Evolutionary conservation across 2,888 invertebrate species (phyloP), one percentile per base, ranked within the genome.

Genomic region (Drosophila vallismaia): DNA sequence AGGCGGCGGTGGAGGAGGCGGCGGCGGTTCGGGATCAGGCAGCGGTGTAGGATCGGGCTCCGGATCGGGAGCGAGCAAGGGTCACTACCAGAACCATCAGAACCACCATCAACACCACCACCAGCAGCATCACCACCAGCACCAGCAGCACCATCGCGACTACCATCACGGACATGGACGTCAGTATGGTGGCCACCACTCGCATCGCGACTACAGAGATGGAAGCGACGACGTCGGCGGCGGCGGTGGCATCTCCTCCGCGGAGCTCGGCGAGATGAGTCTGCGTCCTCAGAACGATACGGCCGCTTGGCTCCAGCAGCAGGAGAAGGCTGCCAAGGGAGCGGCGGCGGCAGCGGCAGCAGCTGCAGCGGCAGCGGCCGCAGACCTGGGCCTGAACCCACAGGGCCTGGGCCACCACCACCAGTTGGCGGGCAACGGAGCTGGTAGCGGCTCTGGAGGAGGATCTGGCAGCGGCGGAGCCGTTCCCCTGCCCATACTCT

Each of bases 401-500:
- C 91, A 86, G 91, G 91, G 79, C 91, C 92, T 93, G 92, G 92
- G 92, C 90, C 92, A 92, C 89, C 40, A 40, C 40, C 93, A 92
- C 79, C 75, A 67, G 40, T 29, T 51, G 45, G 57, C 38, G 14
- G 71, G 66, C n/a, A 51, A 74, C 24, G 74, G 74, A 7, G 75
- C 70, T 12, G 52, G 48, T 7, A 66, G 60, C 6, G 58, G 70
- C 29, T 62, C 52, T 24, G 81, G 83, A 10, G 74, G 87, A 26
- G 79, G 71, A 19, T 49, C 81, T 9, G 88, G 85, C 4, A 78
- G 88, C 71, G 77, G 93, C 29, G 70, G 70, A 28, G 68, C 70
- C 71, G 93, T 94, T 79, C 94, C 94, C 73, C 93, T 94, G 89
- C 95, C 95, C 88, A 95, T 94, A 92, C 94, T 94, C 87, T 94